Base-by-base conservation (phyloP, 2,888 invertebrate species). In the Hydroisotoma schaefferi region DNA sequence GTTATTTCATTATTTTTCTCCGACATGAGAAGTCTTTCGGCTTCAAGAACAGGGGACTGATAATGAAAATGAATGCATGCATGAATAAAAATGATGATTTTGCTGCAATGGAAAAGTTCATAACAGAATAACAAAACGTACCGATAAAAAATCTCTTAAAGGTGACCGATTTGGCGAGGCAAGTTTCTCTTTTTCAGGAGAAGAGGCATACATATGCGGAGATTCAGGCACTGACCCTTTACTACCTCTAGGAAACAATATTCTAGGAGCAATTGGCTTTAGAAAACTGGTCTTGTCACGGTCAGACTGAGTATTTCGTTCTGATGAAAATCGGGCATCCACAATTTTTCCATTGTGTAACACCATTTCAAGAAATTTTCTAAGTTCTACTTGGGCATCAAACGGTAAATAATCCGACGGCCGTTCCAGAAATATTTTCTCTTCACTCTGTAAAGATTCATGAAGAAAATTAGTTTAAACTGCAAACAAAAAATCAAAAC, bases 311-410 rank as follows among this genome's bases (percentile, higher is more conserved):
- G 29, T 18, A 20, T 23, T 6, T 6, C 4, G 46, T 6, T 46
- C 46, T 12, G 20, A 2, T 18, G 37, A 20, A 29, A 33, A 29
- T 28, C 23, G 18, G 2, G 27, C 2, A 33, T 52, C 51, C 1
- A 66, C 60, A 1, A 56, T n/a, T 38, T 58, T 66, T 1, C 49
- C 53, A 33, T 66, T 66, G 15, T 46, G 26, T 10, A 63, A 10
- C 18, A 63, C 58, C 1, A 48, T 27, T 25, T 61, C 61, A 3
- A 64, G 23, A 43, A 52, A 64, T 15, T 59, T 38, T n/a, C 52
- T 64, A 3, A 64, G 25, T 23, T 58, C 55, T 4, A 61, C 10
- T 52, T 64, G 64, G 0, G 46, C 53, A 12, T 40, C 18, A 6
- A 48, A 3, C 22, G 22, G 15, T 2, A 64, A 26, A 27, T 48